Conservation (phyloP, 2,113 vertebrate genomes). For the Gopherus flavomarginatus region DNA sequence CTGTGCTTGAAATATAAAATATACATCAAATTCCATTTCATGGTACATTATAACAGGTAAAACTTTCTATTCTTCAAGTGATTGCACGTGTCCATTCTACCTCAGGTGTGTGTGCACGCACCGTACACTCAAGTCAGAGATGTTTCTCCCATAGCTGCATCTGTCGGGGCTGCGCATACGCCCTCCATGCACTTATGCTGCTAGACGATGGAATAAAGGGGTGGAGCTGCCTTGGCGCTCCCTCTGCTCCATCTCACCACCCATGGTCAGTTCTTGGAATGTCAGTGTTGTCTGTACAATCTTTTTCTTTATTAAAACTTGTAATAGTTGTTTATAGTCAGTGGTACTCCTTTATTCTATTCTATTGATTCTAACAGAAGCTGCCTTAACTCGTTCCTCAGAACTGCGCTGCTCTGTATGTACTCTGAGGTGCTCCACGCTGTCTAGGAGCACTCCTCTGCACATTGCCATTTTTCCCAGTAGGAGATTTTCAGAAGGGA, state of each 20-base stretch:
- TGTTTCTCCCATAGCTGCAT: neutral
- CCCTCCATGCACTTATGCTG: neutral
- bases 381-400: neutral
- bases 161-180: neutral
- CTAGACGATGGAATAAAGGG: neutral
- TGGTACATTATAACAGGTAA: neutral
- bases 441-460: neutral
- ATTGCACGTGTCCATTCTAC: neutral
- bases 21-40: neutral
- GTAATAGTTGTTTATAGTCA: neutral
- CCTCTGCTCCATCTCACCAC: neutral
- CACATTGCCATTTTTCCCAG: neutral
- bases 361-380: neutral
- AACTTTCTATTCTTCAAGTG: neutral
- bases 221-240: neutral
- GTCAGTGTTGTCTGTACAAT: neutral
- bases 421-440: neutral
- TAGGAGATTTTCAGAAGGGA: neutral
- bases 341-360: neutral
- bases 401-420: neutral
- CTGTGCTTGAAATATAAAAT: constrained; percentile 46
- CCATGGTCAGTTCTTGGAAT: neutral
- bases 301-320: neutral
- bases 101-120: neutral
- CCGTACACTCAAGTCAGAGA: neutral